Evolutionary conservation across 2,797 vertebrate genomes (phyloP).

Genomic region (Pachyuromys duprasi): DNA sequence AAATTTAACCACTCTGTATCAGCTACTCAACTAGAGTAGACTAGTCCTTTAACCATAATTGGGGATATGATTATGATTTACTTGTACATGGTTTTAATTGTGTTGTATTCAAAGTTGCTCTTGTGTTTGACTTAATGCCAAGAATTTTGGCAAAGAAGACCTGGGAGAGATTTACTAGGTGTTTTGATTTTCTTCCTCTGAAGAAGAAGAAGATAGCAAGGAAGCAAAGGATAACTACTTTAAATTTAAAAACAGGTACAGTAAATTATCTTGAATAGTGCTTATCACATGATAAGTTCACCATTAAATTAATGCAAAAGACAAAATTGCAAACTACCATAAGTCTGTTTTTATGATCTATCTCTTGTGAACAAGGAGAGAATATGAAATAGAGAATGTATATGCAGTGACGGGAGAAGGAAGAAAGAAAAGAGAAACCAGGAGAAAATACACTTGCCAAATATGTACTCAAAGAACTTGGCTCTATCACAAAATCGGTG

Average conservation of each 20-base stretch:
- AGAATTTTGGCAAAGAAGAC: not conserved
- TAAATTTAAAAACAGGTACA: not conserved
- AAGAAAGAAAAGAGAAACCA: not conserved
- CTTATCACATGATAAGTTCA: not conserved
- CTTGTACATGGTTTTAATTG: not conserved
- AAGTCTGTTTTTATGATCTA: not conserved
- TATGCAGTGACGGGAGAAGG: not conserved
- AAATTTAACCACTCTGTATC: not conserved
- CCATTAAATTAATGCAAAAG: not conserved
- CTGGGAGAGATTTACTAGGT: not conserved
- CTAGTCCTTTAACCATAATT: not conserved
- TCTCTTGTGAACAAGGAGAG: not conserved
- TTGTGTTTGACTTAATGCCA: constrained; percentile 15
- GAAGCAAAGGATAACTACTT: not conserved
- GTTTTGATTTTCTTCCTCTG: not conserved
- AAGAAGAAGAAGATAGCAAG: constrained; percentile 35
- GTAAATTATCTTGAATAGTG: not conserved
- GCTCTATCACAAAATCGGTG: not conserved
- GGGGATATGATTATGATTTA: not conserved
- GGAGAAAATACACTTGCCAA: not conserved
- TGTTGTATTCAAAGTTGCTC: not conserved
- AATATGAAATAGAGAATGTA: not conserved
- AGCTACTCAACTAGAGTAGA: not conserved
- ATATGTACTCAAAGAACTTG: not conserved
- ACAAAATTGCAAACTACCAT: not conserved